Evolutionary conservation across 2,797 vertebrate genomes (phyloP).

Genomic region (Enteromius thamalakanensis): DNA sequence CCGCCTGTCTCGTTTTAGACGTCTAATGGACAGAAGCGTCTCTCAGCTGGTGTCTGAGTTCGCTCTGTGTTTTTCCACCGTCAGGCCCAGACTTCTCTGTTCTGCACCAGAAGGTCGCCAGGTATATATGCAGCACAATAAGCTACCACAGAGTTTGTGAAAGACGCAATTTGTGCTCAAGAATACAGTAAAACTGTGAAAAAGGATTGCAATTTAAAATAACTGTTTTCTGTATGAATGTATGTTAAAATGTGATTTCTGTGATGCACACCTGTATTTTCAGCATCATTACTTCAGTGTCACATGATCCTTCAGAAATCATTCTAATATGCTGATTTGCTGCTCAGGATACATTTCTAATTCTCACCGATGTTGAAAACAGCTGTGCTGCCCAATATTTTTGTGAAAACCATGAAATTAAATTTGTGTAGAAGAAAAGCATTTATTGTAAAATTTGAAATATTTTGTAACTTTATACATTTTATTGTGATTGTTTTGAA

Average conservation of each 20-base stretch:
- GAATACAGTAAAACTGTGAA: background rate
- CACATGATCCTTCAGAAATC: no score
- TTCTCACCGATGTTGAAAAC: background rate
- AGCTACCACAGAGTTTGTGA: rapidly evolving
- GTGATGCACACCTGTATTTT: background rate
- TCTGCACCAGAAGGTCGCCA: background rate
- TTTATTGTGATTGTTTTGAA: background rate
- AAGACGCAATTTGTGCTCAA: background rate
- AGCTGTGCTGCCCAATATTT: background rate
- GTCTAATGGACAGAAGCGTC: slow-evolving; percentile 11
- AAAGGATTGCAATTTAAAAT: background rate
- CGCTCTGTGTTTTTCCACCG: background rate
- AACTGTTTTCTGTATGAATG: no score
- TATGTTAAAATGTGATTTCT: background rate
- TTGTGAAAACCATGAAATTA: background rate
- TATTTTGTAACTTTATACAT: background rate
- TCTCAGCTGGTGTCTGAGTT: slow-evolving; percentile 1
- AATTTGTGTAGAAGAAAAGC: background rate
- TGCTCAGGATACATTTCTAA: background rate
- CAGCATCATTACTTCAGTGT: slow-evolving; percentile 3
- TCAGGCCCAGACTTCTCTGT: background rate
- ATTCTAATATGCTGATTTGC: no score
- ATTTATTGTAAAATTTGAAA: background rate
- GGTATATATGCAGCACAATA: background rate
- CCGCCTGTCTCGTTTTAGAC: background rate